Base-by-base conservation (phyloP, 2,113 vertebrate species). In the Pelobates fuscus region DNA sequence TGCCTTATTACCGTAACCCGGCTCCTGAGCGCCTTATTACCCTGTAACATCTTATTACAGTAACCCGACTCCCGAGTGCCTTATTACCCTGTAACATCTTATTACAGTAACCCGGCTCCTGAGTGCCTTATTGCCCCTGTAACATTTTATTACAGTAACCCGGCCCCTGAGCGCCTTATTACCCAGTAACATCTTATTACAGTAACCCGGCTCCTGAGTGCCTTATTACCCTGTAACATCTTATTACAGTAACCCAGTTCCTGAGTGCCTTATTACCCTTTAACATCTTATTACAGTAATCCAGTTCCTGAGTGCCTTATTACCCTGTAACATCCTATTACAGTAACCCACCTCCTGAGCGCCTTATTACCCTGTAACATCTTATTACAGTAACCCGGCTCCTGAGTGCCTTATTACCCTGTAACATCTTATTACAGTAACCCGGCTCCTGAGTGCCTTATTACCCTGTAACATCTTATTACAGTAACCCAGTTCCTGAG, bases 71-170 rank as follows among this genome's bases (percentile, higher is more conserved):
- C 32, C 32, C 5, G 10, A 10, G 32, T 10, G 10, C 32, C 32
- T 37, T 37, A 37, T 37, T 37, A 37, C 32, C 32, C 32, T 37
- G 32, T 37, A 37, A 37, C 32, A 37, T 37, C 32, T 32, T 37
- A 37, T 37, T 37, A 37, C 32, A 37, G 32, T 37, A 37, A 37
- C 32, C 32, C 32, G 32, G 1, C 32, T 10, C 32, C 32, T 10
- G 1, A 37, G 32, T 10, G 32, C 32, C 32, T 32, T 37, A 37
- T 37, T 37, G 10, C 32, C 66, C 66, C 21, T n/a, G n/a, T 55
- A 55, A 68, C 27, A 23, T 68, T 25, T 41, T 58, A 69, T 69
- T 69, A 57, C 67, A 55, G 49, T 37, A 43, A 59, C 55, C 55
- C 55, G 12, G 23, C 32, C 58, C 68, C 30, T 10, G 30, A 32